A percentile compares a stretch with the other conserved stretches of the same genome.
Evolutionary conservation across 2,113 vertebrate genomes (phyloP).

Genomic region (Melanerpes formicivorus): DNA sequence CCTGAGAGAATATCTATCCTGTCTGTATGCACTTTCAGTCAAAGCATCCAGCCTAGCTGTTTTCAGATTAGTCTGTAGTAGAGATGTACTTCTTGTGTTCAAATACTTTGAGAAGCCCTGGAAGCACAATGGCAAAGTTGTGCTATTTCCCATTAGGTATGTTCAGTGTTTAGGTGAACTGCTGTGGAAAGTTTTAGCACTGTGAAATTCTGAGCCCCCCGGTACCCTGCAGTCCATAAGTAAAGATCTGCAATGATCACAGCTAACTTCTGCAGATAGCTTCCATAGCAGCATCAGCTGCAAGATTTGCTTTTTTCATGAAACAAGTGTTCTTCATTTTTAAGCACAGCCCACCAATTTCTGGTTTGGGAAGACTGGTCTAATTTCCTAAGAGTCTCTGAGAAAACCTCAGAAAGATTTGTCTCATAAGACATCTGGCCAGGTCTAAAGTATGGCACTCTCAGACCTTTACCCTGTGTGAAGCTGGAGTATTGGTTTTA

Average conservation of each 20-base stretch:
- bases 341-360: neutral
- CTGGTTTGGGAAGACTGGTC: neutral
- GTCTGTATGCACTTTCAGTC: neutral
- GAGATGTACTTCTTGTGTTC: neutral
- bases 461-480: neutral
- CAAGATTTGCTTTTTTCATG: neutral
- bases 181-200: neutral
- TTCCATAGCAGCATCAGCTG: neutral
- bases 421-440: neutral
- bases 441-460: neutral
- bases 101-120: neutral
- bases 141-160: neutral
- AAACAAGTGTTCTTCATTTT: constrained; percentile 1
- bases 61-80: neutral
- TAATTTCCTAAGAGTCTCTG: neutral
- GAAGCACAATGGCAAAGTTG: neutral
- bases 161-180: neutral
- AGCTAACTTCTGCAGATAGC: neutral
- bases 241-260: neutral
- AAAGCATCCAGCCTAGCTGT: neutral
- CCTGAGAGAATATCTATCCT: neutral
- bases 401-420: constrained; percentile 2
- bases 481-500: neutral
- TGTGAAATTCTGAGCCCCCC: neutral
- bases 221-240: neutral